phyloP scores from a whole-genome alignment of 1,140 invertebrate genomes.

The Wasmannia auropunctata region DNA sequence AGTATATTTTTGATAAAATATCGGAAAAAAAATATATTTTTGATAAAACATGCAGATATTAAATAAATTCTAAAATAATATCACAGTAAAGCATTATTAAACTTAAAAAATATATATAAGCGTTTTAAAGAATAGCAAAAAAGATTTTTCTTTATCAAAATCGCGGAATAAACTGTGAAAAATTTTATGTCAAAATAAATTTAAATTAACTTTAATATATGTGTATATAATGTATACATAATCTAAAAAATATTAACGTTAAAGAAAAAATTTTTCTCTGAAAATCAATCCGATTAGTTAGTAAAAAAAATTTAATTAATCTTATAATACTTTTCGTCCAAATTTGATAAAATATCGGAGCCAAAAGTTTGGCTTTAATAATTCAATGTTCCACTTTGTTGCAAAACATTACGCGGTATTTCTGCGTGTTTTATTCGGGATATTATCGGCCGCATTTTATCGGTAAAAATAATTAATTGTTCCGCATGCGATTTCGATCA shows the following conservation, averaged over 20 bases:
- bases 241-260: background rate
- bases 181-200: background rate
- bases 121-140: background rate
- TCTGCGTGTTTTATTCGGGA: slow-evolving; percentile 19
- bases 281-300: background rate
- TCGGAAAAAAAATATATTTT: background rate
- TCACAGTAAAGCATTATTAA: background rate
- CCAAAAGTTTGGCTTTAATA: slow-evolving; percentile 22
- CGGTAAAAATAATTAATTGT: slow-evolving; percentile 58
- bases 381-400: background rate
- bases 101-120: background rate
- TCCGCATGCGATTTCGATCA: background rate
- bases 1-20: background rate
- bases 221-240: too few relatives aligned
- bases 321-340: background rate
- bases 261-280: background rate
- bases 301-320: slow-evolving; percentile 13
- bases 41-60: background rate
- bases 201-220: background rate
- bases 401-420: slow-evolving; percentile 15
- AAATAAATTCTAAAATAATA: background rate
- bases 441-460: slow-evolving; percentile 46
- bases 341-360: background rate
- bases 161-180: background rate
- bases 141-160: background rate